These are phyloP conservation scores for Dyspetes luteomarginatus DNA, from an alignment of 2,888 invertebrate genomes.

Conservation along the genomic window DNA sequence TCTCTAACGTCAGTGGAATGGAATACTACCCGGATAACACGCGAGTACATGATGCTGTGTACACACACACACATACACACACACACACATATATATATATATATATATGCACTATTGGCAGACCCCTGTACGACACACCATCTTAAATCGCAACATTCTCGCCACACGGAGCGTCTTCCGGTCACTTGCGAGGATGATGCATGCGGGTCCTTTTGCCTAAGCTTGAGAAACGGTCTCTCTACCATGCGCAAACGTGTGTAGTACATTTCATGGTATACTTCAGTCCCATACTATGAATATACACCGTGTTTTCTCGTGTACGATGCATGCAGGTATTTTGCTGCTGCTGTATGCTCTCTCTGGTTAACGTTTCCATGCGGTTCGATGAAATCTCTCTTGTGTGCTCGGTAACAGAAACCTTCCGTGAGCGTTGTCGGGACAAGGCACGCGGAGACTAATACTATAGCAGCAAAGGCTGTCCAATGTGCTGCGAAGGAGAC, in stretches of 20 bases:
- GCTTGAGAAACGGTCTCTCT: constrained; percentile 66
- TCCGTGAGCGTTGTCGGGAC: constrained; percentile 24
- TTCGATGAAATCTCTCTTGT: constrained; percentile 57
- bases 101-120: constrained; percentile 57
- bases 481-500: constrained; percentile 16
- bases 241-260: constrained; percentile 18
- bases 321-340: not conserved
- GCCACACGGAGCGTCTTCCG: constrained; percentile 31
- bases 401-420: no score
- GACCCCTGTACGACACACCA: constrained; percentile 27
- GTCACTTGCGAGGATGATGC: constrained; percentile 50
- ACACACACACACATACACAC: no score
- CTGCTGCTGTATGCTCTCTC: constrained; percentile 29
- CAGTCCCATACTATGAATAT: not conserved
- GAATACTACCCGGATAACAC: constrained; percentile 71
- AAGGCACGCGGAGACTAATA: constrained; percentile 49
- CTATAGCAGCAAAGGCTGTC: constrained; percentile 3
- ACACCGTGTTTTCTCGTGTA: not conserved
- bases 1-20: constrained; percentile 71
- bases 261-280: constrained; percentile 4
- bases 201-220: constrained; percentile 56
- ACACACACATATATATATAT: constrained; percentile 4
- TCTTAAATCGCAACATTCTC: constrained; percentile 22
- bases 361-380: constrained; percentile 57
- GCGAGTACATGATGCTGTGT: constrained; percentile 22